Percentiles rank a stretch among this genome's conserved stretches.
phyloP scores from a whole-genome alignment of 2,888 invertebrate genomes.

The Trilocha varians region DNA sequence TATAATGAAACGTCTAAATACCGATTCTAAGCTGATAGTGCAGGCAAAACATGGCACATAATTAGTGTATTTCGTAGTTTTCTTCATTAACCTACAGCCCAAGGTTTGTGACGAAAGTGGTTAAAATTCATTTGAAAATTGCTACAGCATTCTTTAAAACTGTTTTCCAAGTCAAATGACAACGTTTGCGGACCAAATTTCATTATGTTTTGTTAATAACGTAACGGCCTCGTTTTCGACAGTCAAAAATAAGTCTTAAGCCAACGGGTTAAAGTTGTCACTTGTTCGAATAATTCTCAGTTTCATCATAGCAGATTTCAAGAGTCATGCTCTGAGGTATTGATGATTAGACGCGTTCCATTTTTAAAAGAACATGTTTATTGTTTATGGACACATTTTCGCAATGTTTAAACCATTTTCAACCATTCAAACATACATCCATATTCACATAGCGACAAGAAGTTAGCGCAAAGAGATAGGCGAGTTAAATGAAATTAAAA shows the following conservation, averaged over 20 bases:
- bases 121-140: constrained; percentile 40
- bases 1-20: too few relatives aligned
- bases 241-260: constrained; percentile 7
- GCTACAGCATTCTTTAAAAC: constrained; percentile 39
- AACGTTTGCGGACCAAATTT: constrained; percentile 47
- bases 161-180: constrained; percentile 61
- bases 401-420: constrained; percentile 24
- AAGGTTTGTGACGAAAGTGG: constrained; percentile 23
- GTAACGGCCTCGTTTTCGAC: constrained; percentile 5
- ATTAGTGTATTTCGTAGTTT: background rate
- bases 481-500: too few relatives aligned
- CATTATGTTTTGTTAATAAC: constrained; percentile 31
- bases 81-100: background rate
- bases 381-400: constrained; percentile 39
- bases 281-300: constrained; percentile 6
- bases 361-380: constrained; percentile 37
- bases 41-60: too few relatives aligned
- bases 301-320: constrained; percentile 30
- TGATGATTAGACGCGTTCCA: constrained; percentile 59
- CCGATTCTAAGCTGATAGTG: too few relatives aligned
- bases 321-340: constrained; percentile 33
- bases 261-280: constrained; percentile 13
- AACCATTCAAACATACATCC: background rate
- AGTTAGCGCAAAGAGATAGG: too few relatives aligned
- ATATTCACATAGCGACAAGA: too few relatives aligned